A percentile compares a stretch with the other conserved stretches of the same genome.
phyloP scores from a whole-genome alignment of 2,888 invertebrate genomes.

The Cistogaster globosa region DNA sequence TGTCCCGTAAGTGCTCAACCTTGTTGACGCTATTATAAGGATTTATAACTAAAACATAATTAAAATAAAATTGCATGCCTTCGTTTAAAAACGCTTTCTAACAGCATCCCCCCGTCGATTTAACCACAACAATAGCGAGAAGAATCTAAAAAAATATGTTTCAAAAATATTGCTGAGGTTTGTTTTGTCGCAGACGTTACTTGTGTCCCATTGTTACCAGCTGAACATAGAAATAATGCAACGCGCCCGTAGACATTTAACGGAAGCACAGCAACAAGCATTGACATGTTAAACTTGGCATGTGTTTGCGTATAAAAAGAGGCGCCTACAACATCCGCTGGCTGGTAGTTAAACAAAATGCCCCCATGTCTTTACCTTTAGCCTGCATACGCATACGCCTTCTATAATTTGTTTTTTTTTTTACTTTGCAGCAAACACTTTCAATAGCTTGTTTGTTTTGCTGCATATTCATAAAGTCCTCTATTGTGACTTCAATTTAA shows the following conservation, averaged over 20 bases:
- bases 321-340: conserved; percentile 70
- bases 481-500: background rate
- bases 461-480: background rate
- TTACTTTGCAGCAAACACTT: background rate
- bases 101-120: background rate
- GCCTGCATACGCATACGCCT: conserved; percentile 28
- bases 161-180: background rate
- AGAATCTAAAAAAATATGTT: background rate
- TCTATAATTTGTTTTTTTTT: background rate
- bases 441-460: conserved; percentile 5
- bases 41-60: too few relatives aligned
- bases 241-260: conserved; percentile 21
- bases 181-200: background rate
- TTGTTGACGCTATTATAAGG: too few relatives aligned
- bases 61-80: too few relatives aligned
- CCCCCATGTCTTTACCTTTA: conserved; percentile 56
- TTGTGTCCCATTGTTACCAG: conserved; percentile 22
- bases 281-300: conserved; percentile 63
- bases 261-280: conserved; percentile 64
- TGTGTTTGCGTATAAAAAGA: conserved; percentile 54
- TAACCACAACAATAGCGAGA: background rate
- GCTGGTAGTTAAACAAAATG: conserved; percentile 59
- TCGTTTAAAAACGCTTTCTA: background rate
- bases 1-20: too few relatives aligned
- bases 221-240: conserved; percentile 20